Percentiles rank a stretch among this genome's conserved stretches.
Evolutionary conservation across 2,888 invertebrate species (phyloP).

Genomic region (Phytoseiulus persimilis): DNA sequence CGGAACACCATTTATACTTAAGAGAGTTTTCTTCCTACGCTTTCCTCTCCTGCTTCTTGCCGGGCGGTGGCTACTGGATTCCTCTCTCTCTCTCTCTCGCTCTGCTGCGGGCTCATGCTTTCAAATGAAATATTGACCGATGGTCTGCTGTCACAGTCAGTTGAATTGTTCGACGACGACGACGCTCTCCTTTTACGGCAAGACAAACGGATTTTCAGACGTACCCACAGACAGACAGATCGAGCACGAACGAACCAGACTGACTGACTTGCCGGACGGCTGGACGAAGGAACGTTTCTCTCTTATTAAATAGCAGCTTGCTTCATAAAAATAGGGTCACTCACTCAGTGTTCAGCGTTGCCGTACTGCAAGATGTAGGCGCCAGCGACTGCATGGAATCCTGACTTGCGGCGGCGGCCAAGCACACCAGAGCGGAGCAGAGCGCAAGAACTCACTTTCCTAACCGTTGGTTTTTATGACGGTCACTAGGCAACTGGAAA

Average conservation of each 20-base stretch:
- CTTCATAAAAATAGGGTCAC: conserved; percentile 5
- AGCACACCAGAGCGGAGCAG: background rate
- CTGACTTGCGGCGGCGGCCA: background rate
- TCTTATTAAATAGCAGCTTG: conserved; percentile 5
- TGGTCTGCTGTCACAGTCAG: background rate
- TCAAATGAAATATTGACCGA: background rate
- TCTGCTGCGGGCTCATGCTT: background rate
- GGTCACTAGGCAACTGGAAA: background rate
- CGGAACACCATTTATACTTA: background rate
- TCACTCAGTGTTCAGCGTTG: background rate
- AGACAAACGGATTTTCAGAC: background rate
- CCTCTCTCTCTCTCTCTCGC: background rate
- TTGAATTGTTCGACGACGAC: background rate
- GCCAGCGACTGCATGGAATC: background rate
- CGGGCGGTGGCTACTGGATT: background rate
- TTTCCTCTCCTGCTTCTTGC: background rate
- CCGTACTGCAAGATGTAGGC: background rate
- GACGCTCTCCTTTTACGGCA: background rate
- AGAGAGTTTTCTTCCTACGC: background rate
- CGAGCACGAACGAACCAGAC: background rate
- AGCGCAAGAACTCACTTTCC: background rate
- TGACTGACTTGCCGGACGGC: background rate
- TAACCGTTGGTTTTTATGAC: background rate
- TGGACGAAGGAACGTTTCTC: background rate
- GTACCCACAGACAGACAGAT: background rate